Evolutionary conservation across 30 jellyfish, hydroid and myxozoan species (phyloP).

Genomic region (Aurelia aurita): DNA sequence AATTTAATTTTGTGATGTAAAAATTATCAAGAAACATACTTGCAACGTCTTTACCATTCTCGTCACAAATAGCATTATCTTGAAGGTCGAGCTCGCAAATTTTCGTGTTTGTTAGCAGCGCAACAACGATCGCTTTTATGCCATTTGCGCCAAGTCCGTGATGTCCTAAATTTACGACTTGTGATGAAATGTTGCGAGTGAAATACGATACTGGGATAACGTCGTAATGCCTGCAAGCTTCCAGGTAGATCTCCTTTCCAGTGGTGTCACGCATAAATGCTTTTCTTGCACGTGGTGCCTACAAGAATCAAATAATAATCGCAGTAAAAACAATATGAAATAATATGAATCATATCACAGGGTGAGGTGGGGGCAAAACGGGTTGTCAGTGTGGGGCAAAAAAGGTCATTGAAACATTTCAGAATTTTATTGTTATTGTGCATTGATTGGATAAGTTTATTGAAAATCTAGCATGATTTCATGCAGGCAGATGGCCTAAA

Average conservation of each 20-base stretch:
- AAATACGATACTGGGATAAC: slow-evolving; percentile 64
- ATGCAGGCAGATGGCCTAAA: too few relatives aligned
- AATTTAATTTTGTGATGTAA: slow-evolving; percentile 35
- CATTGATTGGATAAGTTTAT: too few relatives aligned
- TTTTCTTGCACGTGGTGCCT: slow-evolving; percentile 53
- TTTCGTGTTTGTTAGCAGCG: slow-evolving; percentile 60
- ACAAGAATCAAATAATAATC: background rate
- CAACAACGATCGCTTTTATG: slow-evolving; percentile 55
- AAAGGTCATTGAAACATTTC: too few relatives aligned
- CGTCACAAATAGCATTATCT: slow-evolving; percentile 65
- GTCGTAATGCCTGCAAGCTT: slow-evolving; percentile 56
- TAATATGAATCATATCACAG: too few relatives aligned
- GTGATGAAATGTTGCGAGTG: slow-evolving; percentile 57
- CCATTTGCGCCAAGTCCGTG: slow-evolving; percentile 70
- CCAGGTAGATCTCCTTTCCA: slow-evolving; percentile 64
- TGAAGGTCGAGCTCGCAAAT: slow-evolving; percentile 50
- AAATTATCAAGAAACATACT: slow-evolving; percentile 43
- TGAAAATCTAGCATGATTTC: too few relatives aligned
- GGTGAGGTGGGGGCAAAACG: too few relatives aligned
- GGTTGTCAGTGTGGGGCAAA: too few relatives aligned
- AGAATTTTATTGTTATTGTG: too few relatives aligned
- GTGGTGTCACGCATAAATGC: slow-evolving; percentile 55
- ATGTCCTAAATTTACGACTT: slow-evolving; percentile 55
- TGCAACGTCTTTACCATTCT: slow-evolving; percentile 68
- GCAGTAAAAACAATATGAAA: background rate